Conservation (phyloP, 2,113 vertebrate species). For the Choloepus hoffmanni region DNA sequence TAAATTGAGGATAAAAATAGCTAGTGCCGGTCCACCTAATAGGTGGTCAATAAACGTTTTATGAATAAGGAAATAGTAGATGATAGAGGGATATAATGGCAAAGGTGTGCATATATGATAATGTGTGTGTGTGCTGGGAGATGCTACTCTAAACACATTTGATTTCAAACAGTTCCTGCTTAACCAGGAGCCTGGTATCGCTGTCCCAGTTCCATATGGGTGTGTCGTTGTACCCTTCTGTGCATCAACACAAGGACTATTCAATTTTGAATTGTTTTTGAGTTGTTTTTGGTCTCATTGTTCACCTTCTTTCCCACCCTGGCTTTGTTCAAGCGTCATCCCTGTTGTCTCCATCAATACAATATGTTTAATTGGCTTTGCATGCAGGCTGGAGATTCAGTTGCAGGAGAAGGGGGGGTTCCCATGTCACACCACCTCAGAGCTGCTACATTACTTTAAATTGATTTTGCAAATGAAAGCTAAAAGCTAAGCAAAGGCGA, state of each 20-base stretch:
- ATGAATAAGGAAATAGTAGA: neutral
- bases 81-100: neutral
- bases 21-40: neutral
- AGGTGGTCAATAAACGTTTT: slow-evolving; percentile 6
- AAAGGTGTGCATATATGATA: neutral
- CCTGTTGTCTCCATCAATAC: slow-evolving; percentile 67
- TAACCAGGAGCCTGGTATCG: neutral
- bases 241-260: neutral
- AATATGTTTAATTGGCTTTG: slow-evolving; percentile 81
- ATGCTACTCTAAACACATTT: neutral
- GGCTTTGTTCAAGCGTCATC: slow-evolving; percentile 39
- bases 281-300: neutral
- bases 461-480: slow-evolving; percentile 90
- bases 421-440: slow-evolving; percentile 85
- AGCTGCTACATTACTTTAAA: slow-evolving; percentile 85
- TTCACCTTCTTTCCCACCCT: neutral
- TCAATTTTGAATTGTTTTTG: neutral
- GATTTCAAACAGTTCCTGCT: neutral
- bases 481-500: slow-evolving; percentile 89
- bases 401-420: slow-evolving; percentile 72
- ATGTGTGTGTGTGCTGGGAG: neutral
- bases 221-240: neutral
- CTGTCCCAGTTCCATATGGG: neutral
- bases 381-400: slow-evolving; percentile 64
- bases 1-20: slow-evolving; percentile 34